Percentiles rank a stretch among this genome's conserved stretches.
These are phyloP conservation scores for Lophochroa leadbeateri DNA, from an alignment of 2,113 vertebrate species.

Conservation along the genomic window DNA sequence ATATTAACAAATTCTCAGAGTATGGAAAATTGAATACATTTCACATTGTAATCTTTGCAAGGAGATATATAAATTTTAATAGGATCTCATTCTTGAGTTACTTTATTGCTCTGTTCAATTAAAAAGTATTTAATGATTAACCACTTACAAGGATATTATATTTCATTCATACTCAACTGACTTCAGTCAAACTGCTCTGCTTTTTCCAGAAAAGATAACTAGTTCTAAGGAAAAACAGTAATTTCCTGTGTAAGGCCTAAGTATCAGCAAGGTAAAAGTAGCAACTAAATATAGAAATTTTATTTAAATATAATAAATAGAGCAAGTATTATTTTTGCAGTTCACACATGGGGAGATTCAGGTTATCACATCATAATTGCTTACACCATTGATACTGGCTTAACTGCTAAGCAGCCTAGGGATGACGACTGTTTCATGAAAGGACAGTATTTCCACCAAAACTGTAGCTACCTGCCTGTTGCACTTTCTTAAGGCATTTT, in stretches of 20 bases:
- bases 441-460: background rate
- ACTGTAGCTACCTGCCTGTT: background rate
- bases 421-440: background rate
- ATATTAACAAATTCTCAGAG: background rate
- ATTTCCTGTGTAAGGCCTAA: background rate
- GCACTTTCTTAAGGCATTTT: background rate
- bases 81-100: background rate
- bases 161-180: background rate
- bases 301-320: background rate
- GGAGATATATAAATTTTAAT: background rate
- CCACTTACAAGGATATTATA: background rate
- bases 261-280: background rate
- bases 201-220: background rate
- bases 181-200: background rate
- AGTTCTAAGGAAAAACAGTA: background rate
- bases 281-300: background rate
- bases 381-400: background rate
- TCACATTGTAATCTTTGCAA: background rate
- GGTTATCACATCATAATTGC: background rate
- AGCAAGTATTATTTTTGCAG: background rate
- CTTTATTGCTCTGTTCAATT: constrained; percentile 11
- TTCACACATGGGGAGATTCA: background rate
- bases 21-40: background rate
- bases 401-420: background rate
- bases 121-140: constrained; percentile 25